phyloP scores from a whole-genome alignment of 2,888 invertebrate genomes.

The Drosophila quinaria region DNA sequence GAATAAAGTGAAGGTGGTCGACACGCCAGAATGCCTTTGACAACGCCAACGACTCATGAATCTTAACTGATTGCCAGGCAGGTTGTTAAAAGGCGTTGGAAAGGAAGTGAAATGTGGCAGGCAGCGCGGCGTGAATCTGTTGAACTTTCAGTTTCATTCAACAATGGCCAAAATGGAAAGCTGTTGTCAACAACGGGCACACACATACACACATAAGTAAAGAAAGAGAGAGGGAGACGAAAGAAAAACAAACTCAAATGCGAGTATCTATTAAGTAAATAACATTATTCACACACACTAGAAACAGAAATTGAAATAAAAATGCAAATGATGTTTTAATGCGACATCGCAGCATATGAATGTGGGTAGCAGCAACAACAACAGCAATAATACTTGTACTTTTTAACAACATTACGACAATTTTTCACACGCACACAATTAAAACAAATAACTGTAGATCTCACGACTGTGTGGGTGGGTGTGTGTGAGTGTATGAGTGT shows the following conservation, averaged over 20 bases:
- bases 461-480: conserved; percentile 2
- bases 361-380: conserved; percentile 43
- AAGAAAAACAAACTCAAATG: conserved; percentile 26
- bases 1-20: conserved; percentile 54
- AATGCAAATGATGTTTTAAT: conserved; percentile 56
- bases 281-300: conserved; percentile 43
- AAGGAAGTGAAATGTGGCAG: conserved; percentile 72
- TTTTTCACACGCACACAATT: conserved; percentile 62
- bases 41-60: conserved; percentile 44
- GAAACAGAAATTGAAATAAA: conserved; percentile 40
- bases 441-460: conserved; percentile 57
- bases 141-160: conserved; percentile 70
- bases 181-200: conserved; percentile 58
- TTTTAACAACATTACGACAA: conserved; percentile 32
- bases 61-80: conserved; percentile 49
- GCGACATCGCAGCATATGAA: conserved; percentile 16
- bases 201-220: conserved; percentile 38
- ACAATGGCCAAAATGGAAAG: conserved; percentile 74
- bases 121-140: conserved; percentile 49
- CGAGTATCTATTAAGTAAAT: conserved; percentile 26
- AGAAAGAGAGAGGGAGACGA: not conserved
- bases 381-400: conserved; percentile 9
- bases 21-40: conserved; percentile 65
- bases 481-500: conserved; percentile 4
- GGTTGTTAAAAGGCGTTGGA: conserved; percentile 48